These are phyloP conservation scores for Xyrichtys novacula DNA, from an alignment of 2,797 vertebrate genomes.

Conservation along the genomic window DNA sequence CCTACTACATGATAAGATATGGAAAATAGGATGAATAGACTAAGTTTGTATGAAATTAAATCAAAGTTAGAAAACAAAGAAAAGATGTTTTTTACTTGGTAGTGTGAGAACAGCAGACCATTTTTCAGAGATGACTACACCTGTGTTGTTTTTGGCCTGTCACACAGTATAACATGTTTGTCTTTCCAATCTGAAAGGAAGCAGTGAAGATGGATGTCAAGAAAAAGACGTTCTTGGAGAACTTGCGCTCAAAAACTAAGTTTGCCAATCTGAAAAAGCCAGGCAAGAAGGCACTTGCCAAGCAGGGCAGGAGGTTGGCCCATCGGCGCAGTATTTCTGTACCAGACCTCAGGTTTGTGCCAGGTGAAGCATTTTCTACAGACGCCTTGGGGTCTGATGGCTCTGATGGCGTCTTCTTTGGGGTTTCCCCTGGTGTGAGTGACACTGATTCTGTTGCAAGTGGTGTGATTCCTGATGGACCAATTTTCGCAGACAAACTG, in stretches of 20 bases:
- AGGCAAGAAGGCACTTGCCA: constrained; percentile 67
- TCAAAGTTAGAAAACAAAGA: neutral
- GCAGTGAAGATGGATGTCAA: constrained; percentile 78
- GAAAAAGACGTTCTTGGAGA: constrained; percentile 77
- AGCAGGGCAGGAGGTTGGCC: constrained; percentile 50
- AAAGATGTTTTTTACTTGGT: too few species aligned
- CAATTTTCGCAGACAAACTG: constrained; percentile 18
- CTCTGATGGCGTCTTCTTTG: constrained; percentile 43
- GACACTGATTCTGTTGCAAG: constrained; percentile 71
- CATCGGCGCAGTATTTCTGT: constrained; percentile 84
- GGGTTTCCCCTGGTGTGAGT: constrained; percentile 40
- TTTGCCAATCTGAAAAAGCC: constrained; percentile 70
- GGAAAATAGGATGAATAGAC: too few species aligned
- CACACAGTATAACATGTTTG: neutral
- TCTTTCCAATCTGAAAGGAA: constrained; percentile 28
- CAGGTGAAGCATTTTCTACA: constrained; percentile 1
- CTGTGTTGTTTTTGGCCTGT: too few species aligned
- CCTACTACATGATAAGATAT: too few species aligned
- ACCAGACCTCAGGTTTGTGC: constrained; percentile 73
- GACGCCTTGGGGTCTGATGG: constrained; percentile 3
- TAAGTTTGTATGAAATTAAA: too few species aligned
- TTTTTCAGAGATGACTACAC: too few species aligned
- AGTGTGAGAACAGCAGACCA: too few species aligned
- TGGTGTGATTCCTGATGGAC: constrained; percentile 19
- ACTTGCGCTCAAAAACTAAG: constrained; percentile 74